Evolutionary conservation across 1,140 invertebrate genomes (phyloP).

Genomic region (Drosophila aff.): DNA sequence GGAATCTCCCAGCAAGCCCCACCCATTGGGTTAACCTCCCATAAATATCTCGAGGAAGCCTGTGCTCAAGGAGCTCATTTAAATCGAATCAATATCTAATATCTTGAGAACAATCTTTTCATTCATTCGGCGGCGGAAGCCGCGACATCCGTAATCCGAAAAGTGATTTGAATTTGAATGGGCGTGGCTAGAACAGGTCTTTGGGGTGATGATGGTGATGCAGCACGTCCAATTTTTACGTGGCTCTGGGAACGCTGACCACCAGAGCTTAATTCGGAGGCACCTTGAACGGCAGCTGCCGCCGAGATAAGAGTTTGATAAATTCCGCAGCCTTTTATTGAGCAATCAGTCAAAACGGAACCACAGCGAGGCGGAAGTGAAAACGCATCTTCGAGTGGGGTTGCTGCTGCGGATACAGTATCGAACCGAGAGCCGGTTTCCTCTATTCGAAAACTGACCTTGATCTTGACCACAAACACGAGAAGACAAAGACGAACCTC

Average conservation of each 20-base stretch:
- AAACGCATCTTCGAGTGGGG: constrained; percentile 62
- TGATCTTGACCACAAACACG: constrained; percentile 77
- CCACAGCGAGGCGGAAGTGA: constrained; percentile 62
- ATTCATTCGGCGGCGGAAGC: constrained; percentile 34
- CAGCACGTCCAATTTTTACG: constrained; percentile 61
- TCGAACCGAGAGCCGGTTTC: constrained; percentile 61
- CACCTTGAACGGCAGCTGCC: constrained; percentile 62
- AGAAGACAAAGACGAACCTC: constrained; percentile 34
- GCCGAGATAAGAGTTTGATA: constrained; percentile 49
- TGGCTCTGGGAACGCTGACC: constrained; percentile 33
- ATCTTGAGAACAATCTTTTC: constrained; percentile 8
- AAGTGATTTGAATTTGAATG: constrained; percentile 35
- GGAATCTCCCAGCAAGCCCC: constrained; percentile 3
- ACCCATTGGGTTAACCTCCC: constrained; percentile 10
- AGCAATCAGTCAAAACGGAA: constrained; percentile 73
- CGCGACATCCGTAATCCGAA: constrained; percentile 18
- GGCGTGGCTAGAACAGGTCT: constrained; percentile 56
- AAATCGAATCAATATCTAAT: constrained; percentile 4
- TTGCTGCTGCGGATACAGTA: constrained; percentile 44
- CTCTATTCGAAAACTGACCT: constrained; percentile 49
- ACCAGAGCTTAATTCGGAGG: constrained; percentile 43
- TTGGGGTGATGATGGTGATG: constrained; percentile 33
- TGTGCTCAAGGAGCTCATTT: constrained; percentile 28
- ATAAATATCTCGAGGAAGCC: constrained; percentile 17
- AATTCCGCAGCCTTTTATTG: constrained; percentile 68